phyloP scores from a whole-genome alignment of 2,888 invertebrate genomes.

The Cyrtodaria siliqua region DNA sequence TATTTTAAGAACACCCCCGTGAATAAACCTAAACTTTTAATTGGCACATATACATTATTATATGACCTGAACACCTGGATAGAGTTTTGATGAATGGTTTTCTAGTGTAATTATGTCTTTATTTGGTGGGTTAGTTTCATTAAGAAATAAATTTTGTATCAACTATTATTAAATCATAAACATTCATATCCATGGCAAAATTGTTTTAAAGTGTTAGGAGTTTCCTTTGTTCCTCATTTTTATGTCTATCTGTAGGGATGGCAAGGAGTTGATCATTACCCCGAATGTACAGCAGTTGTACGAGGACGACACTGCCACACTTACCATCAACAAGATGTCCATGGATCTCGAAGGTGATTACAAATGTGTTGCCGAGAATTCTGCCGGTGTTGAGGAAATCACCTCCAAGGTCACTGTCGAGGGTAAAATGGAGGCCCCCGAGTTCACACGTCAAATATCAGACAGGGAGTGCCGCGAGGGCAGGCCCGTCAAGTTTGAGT shows the following conservation, averaged over 20 bases:
- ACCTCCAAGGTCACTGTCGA: constrained; percentile 91
- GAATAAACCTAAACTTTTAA: too few species aligned
- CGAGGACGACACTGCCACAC: constrained; percentile 85
- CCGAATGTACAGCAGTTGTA: constrained; percentile 92
- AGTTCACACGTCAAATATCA: constrained; percentile 77
- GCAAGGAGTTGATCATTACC: constrained; percentile 86
- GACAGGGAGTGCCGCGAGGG: constrained; percentile 83
- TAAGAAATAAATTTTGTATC: too few species aligned
- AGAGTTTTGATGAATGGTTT: too few species aligned
- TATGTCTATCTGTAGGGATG: constrained; percentile 92
- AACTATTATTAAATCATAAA: too few species aligned
- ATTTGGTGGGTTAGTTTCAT: too few species aligned
- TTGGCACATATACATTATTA: too few species aligned
- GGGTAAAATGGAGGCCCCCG: constrained; percentile 88
- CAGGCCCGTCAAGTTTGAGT: constrained; percentile 83
- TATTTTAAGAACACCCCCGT: too few species aligned
- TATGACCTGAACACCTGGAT: too few species aligned
- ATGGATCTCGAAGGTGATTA: constrained; percentile 91
- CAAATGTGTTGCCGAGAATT: constrained; percentile 96
- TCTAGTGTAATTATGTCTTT: too few species aligned
- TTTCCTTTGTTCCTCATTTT: too few species aligned
- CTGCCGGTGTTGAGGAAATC: constrained; percentile 93
- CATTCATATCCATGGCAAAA: too few species aligned
- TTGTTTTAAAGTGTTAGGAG: too few species aligned
- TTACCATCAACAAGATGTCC: constrained; percentile 76